Evolutionary conservation across 2,888 invertebrate genomes (phyloP).

Genomic region (Drosophila phalerata): DNA sequence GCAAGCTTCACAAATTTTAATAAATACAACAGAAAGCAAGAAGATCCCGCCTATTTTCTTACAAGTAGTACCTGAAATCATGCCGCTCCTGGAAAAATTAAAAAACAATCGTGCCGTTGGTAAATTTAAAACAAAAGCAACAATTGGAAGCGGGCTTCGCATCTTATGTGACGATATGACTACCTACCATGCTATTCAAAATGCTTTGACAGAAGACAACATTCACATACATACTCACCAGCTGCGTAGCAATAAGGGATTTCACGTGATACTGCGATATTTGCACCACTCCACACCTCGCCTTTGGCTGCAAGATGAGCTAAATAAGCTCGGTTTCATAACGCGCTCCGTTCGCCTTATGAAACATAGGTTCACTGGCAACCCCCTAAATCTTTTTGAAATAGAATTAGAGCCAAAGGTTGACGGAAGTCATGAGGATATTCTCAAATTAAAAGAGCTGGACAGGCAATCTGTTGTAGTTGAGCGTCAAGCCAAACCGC

Average conservation of each 20-base stretch:
- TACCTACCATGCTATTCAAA: neutral
- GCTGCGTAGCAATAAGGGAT: slow-evolving; percentile 8
- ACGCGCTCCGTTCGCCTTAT: slow-evolving; percentile 1
- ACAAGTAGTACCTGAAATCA: slow-evolving; percentile 4
- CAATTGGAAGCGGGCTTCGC: neutral
- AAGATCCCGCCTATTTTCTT: neutral
- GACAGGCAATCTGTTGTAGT: neutral
- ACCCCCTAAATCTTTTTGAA: slow-evolving; percentile 9
- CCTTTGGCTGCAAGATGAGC: neutral
- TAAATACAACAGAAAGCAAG: neutral
- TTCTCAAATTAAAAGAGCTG: neutral
- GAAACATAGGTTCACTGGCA: slow-evolving; percentile 1
- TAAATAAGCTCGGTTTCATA: neutral
- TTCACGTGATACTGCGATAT: neutral
- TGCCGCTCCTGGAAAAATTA: slow-evolving; percentile 1
- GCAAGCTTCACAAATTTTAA: neutral
- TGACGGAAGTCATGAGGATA: slow-evolving; percentile 1
- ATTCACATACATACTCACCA: slow-evolving; percentile 5
- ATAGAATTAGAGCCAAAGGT: neutral
- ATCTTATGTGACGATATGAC: neutral
- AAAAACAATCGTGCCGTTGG: neutral
- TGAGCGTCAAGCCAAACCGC: neutral
- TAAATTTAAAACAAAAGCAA: slow-evolving; percentile 7
- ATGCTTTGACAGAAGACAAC: neutral
- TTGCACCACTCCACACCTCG: slow-evolving; percentile 5